A percentile compares a stretch with the other conserved stretches of the same genome.
These are phyloP conservation scores for Elephas maximus DNA, from an alignment of 2,113 vertebrate genomes.

Conservation along the genomic window DNA sequence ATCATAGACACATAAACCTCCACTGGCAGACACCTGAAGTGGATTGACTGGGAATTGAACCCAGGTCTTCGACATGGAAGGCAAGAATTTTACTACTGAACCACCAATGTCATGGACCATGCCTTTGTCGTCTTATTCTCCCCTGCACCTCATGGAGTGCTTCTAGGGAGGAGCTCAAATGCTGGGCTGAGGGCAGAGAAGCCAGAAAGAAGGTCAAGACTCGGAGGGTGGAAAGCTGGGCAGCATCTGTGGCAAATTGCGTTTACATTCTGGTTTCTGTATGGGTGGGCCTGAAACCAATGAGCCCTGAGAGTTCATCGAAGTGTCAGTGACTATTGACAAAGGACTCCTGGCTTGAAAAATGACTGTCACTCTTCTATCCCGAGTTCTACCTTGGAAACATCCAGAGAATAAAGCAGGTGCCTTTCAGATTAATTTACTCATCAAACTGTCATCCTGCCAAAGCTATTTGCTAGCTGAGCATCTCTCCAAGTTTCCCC, in stretches of 20 bases:
- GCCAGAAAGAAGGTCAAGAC: fast-evolving
- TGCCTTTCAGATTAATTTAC: constrained; percentile 53
- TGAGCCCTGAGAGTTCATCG: background rate
- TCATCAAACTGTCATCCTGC: constrained; percentile 67
- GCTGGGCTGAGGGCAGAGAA: background rate
- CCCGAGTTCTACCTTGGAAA: constrained; percentile 59
- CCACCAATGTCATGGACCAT: background rate
- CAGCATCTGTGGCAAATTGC: background rate
- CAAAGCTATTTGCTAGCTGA: constrained; percentile 26
- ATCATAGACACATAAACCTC: background rate
- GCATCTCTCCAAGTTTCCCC: background rate
- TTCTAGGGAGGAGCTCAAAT: background rate
- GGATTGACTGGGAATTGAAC: too few relatives aligned
- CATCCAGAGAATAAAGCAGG: constrained; percentile 15
- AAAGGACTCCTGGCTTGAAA: constrained; percentile 39
- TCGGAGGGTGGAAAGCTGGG: background rate
- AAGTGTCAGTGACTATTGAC: constrained; percentile 3
- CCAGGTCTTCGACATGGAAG: background rate
- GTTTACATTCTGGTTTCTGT: background rate
- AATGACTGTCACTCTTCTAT: constrained; percentile 22
- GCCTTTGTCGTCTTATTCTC: background rate
- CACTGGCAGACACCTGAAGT: background rate
- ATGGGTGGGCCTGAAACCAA: background rate
- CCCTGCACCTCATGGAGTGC: fast-evolving
- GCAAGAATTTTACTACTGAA: background rate